Evolutionary conservation across 2,888 invertebrate genomes (phyloP).

Genomic region (Apomyelois bistriatella): DNA sequence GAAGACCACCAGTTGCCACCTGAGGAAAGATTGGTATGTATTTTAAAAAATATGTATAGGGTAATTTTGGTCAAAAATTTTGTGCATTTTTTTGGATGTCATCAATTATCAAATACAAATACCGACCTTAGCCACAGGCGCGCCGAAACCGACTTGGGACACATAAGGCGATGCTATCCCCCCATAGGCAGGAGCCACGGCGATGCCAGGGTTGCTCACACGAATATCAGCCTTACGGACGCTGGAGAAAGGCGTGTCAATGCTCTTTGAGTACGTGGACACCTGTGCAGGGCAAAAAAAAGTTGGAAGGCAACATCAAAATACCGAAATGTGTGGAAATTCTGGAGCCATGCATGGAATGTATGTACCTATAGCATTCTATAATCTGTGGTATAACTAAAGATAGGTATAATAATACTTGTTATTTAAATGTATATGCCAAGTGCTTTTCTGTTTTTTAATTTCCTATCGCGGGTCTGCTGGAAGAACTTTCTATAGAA

Average conservation of each 20-base stretch:
- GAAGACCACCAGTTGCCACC: slow-evolving; percentile 74
- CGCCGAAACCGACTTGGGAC: slow-evolving; percentile 51
- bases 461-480: too few relatives aligned
- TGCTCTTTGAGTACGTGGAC: slow-evolving; percentile 84
- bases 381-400: too few relatives aligned
- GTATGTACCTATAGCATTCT: too few relatives aligned
- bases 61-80: too few relatives aligned
- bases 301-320: too few relatives aligned
- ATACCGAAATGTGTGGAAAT: too few relatives aligned
- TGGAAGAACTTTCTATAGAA: too few relatives aligned
- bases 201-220: slow-evolving; percentile 83
- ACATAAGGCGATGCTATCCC: slow-evolving; percentile 54
- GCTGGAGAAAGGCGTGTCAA: slow-evolving; percentile 86
- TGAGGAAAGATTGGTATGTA: slow-evolving; percentile 26
- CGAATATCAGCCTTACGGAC: slow-evolving; percentile 85
- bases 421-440: too few relatives aligned
- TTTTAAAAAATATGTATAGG: not conserved
- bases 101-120: not conserved
- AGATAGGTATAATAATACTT: too few relatives aligned
- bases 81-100: too few relatives aligned
- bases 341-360: too few relatives aligned
- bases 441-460: too few relatives aligned
- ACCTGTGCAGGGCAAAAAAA: slow-evolving; percentile 51
- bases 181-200: slow-evolving; percentile 52
- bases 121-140: slow-evolving; percentile 57